A percentile compares a stretch with the other conserved stretches of the same genome.
These are phyloP conservation scores for Spilarctia lutea DNA, from an alignment of 2,888 invertebrate species.

Conservation along the genomic window DNA sequence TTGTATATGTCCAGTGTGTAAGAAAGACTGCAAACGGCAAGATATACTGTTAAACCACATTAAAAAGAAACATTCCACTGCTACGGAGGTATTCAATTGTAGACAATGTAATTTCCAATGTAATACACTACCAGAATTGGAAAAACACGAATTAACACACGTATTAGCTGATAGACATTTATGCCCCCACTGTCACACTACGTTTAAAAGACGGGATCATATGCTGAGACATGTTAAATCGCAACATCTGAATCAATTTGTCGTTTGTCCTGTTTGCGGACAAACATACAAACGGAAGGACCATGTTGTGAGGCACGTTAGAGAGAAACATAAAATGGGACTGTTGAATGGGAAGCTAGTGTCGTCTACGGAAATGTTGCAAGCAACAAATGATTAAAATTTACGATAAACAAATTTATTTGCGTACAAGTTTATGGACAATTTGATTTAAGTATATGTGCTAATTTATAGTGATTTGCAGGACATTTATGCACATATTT, in stretches of 20 bases:
- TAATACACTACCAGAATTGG: conserved; percentile 43
- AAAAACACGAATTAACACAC: conserved; percentile 62
- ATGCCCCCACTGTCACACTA: conserved; percentile 61
- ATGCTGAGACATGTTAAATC: conserved; percentile 70
- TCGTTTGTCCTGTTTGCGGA: conserved; percentile 63
- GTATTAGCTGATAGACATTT: conserved; percentile 52
- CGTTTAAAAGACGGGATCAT: conserved; percentile 69
- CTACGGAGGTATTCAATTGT: conserved; percentile 54
- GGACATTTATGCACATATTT: neutral
- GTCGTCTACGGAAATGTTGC: conserved; percentile 50
- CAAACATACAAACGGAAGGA: conserved; percentile 68
- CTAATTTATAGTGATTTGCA: neutral
- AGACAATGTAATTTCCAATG: conserved; percentile 59
- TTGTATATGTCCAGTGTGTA: conserved; percentile 62
- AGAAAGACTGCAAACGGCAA: conserved; percentile 57
- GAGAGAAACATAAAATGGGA: conserved; percentile 69
- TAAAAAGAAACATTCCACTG: conserved; percentile 53
- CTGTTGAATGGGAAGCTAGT: conserved; percentile 60
- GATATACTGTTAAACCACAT: conserved; percentile 62
- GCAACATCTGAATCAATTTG: conserved; percentile 61
- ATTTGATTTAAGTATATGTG: neutral
- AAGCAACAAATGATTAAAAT: neutral
- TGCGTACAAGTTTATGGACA: neutral
- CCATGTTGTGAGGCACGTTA: conserved; percentile 66
- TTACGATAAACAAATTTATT: neutral